Evolutionary conservation across 2,888 invertebrate species (phyloP), one percentile per base, ranked within the genome.

Genomic region (Eustalomyia histrio): DNA sequence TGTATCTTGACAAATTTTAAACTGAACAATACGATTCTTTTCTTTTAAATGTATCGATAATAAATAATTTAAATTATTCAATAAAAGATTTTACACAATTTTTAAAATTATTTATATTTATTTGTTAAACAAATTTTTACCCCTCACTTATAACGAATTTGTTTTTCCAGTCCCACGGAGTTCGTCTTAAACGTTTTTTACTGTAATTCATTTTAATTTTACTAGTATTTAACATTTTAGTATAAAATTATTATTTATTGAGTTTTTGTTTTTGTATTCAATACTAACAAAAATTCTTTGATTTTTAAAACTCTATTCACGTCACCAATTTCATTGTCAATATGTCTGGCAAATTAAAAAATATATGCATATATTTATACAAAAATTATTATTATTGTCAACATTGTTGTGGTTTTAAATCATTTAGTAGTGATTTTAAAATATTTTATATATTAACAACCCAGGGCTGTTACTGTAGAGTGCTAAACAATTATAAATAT

Each of bases 281-380:
- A 47, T 47, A 39, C 18, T 61, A 75, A 9, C 29, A 0, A 50
- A 74, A 29, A 55, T 55, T 60, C 58, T 60, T 58, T 1, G 35
- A 29, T 61, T 16, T 60, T 52, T 33, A 61, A 73, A 65, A 76
- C 53, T 65, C 80, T 12, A 39, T 47, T 58, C 76, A 74, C 73
- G 76, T 81, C 69, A 71, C 53, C 69, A 50, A 71, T 72, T 76
- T 75, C 74, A 75, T 64, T 76, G 80, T 76, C 76, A 71, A 64
- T 71, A 64, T 29, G 61, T 64, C 60, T 61, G 67, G 43, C 53
- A 64, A 60, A 17, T 55, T 53, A 7, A 35, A 55, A n/a, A n/a
- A n/a, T n/a, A n/a, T n/a, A n/a, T n/a, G n/a, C n/a, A n/a, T n/a
- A 47, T 47, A 52, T 4, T 29, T 29, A 29, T 29, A 29, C 29